Conservation (phyloP, 2,797 vertebrate genomes). For the Lophius americanus region DNA sequence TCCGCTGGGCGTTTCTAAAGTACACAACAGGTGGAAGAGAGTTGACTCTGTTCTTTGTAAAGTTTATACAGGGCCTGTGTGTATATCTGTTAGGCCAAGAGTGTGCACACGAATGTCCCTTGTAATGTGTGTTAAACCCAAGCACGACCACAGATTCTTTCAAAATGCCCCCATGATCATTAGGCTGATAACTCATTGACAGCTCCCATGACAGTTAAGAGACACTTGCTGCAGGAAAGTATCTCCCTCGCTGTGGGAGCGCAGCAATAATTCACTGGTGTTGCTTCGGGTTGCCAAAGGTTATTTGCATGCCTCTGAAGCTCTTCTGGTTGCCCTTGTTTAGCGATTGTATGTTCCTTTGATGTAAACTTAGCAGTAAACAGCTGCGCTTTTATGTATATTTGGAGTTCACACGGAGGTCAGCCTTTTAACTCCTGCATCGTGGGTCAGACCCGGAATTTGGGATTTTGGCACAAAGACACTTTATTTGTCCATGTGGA, state of each 20-base stretch:
- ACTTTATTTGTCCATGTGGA: conserved; percentile 27
- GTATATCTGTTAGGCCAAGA: conserved; percentile 13
- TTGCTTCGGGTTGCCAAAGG: conserved; percentile 44
- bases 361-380: conserved; percentile 57
- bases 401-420: conserved; percentile 44
- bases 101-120: conserved; percentile 34
- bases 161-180: conserved; percentile 59
- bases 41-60: conserved; percentile 73
- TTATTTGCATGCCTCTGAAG: conserved; percentile 56
- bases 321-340: conserved; percentile 35
- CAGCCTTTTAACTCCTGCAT: conserved; percentile 37
- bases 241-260: conserved; percentile 13
- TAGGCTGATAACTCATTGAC: conserved; percentile 76
- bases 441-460: conserved; percentile 34
- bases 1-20: conserved; percentile 70
- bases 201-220: conserved; percentile 63
- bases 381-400: conserved; percentile 57
- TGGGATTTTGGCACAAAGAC: conserved; percentile 20
- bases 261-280: conserved; percentile 47
- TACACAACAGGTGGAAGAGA: conserved; percentile 75
- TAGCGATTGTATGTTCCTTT: conserved; percentile 38
- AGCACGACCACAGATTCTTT: conserved; percentile 55
- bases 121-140: conserved; percentile 54
- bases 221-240: conserved; percentile 13
- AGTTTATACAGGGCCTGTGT: conserved; percentile 73